Base-by-base conservation (phyloP, 1,140 invertebrate genomes). In the Drosophila busckii region DNA sequence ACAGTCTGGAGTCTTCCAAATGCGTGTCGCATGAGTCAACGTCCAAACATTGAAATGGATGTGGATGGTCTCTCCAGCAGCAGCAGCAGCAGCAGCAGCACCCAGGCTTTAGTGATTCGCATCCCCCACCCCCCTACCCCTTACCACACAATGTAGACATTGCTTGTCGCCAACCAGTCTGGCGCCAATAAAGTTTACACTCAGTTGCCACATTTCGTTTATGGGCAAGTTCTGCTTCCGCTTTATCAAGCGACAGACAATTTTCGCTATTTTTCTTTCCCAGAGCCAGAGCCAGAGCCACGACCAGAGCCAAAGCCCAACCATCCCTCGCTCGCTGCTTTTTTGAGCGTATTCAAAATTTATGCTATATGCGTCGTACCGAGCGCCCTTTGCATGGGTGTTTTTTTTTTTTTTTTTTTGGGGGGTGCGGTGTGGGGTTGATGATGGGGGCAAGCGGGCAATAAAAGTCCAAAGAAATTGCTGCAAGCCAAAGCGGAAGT, bases 121-220 rank as follows among this genome's bases (percentile, higher is more conserved):
- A 41, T 12, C 19, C 28, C 13, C 28, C 10, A 29, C 17, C 12
- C 20, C 12, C 6, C 13, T 29, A 9, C n/a, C 12, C 20, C 12
- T 48, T 35, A 68, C 60, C 69, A 71, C 71, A 29, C 17, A 23
- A 35, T 49, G 45, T 41, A 35, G 42, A 10, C 70, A 53, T 34
- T 52, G 53, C n/a, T 55, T 61, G 68, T 71, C 71, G 80, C 69
- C 82, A 85, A 75, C 53, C 71, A 76, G 82, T 69, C 82, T 80
- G 82, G 82, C 82, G 82, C 82, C 82, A 85, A 70, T 71, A 82
- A 85, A 85, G 82, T 85, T 85, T 82, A 78, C 75, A 82, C 76
- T 70, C 75, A 82, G 75, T 82, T 82, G 75, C 75, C 75, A 82
- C 75, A 82, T 82, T 82, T 82, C 75, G 75, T 82, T 82, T 82